Evolutionary conservation across 2,888 invertebrate genomes (phyloP), one percentile per base, ranked within the genome.

Genomic region (Caenorhabditis panamensis): DNA sequence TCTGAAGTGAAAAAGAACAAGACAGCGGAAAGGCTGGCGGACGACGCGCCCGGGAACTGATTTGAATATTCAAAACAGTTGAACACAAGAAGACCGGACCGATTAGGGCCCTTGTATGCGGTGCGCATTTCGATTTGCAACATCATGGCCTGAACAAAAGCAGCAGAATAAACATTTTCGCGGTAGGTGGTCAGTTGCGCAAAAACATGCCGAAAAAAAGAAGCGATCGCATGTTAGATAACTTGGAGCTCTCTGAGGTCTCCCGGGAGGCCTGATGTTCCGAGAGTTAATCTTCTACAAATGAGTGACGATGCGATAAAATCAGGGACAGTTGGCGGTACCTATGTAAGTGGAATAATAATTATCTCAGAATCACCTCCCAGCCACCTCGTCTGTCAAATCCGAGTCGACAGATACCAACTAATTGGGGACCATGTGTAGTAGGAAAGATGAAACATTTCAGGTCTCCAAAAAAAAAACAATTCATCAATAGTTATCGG

Each of bases 101-200:
- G 78, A 78, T 77, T 69, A 77, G 64, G 37, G 53, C 54, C 44
- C 63, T 49, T 69, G 77, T 77, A 69, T 76, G 76, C 68, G 18
- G 63, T 69, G 68, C 78, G 66, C 64, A 71, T 78, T 78, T 71
- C 58, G 71, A 71, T 66, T 71, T 44, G 78, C 51, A 71, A 71
- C 78, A 78, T 66, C 64, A 78, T 66, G 56, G 51, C 56, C 61
- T 58, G 69, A 63, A 78, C 71, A 78, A 78, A 78, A 78, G 78
- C 69, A 71, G 78, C 71, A 78, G 78, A 78, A 78, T 78, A 78
- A 78, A 78, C 78, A 78, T 71, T 71, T 78, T 59, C 76, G 62
- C 76, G 47, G 58, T 69, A 77, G 62, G 77, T 77, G 69, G 77
- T 58, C 69, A 69, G 49, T 58, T 76, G 76, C 68, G 66, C 62